These are phyloP conservation scores for Thamnophis sirtalis DNA, from an alignment of 2,113 vertebrate genomes.

Conservation along the genomic window DNA sequence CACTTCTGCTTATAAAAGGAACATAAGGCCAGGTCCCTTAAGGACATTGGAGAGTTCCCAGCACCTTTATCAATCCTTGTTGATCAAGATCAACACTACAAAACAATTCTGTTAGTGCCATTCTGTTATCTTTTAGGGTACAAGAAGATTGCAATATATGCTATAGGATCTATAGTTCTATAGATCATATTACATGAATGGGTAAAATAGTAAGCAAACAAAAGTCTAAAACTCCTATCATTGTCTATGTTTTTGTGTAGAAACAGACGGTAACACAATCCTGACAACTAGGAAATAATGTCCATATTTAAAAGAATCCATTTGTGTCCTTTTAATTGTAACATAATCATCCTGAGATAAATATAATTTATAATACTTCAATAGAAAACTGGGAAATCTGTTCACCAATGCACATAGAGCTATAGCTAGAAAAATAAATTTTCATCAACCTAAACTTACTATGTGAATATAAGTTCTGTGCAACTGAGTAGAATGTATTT, in stretches of 20 bases:
- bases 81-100: neutral
- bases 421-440: neutral
- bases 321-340: neutral
- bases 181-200: neutral
- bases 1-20: neutral
- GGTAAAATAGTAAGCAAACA: neutral
- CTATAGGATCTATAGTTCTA: neutral
- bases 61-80: neutral
- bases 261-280: neutral
- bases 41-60: neutral
- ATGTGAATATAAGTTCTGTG: neutral
- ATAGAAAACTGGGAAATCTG: neutral
- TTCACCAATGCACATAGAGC: neutral
- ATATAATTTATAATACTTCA: neutral
- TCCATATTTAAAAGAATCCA: neutral
- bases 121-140: neutral
- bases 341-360: neutral
- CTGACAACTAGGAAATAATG: neutral
- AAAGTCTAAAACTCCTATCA: neutral
- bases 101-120: neutral
- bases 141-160: neutral
- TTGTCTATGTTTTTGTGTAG: neutral
- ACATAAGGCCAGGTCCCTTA: neutral
- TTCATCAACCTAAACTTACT: neutral
- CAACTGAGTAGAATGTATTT: neutral